These are phyloP conservation scores for Thinocorus orbignyianus DNA, from an alignment of 2,113 vertebrate species.

Conservation along the genomic window DNA sequence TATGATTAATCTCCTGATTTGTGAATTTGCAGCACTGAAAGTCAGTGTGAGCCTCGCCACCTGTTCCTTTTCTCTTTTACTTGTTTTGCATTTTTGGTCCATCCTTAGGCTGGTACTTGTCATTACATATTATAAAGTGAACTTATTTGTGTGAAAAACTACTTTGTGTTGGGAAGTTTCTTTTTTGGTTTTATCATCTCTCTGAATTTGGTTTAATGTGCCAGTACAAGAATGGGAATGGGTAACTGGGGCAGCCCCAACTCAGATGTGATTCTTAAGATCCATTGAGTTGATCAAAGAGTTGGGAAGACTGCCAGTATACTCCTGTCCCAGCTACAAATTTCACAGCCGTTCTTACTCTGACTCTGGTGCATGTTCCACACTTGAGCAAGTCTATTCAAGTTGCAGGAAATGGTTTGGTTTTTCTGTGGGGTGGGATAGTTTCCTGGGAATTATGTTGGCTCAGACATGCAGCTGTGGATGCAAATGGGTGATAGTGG, in stretches of 20 bases:
- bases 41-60: background rate
- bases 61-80: background rate
- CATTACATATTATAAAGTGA: background rate
- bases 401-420: background rate
- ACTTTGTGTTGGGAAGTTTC: background rate
- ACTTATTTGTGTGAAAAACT: background rate
- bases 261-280: background rate
- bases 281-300: accelerated
- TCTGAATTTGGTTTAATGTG: background rate
- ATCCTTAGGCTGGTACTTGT: background rate
- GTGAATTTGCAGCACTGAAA: background rate
- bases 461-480: background rate
- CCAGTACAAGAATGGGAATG: background rate
- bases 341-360: background rate
- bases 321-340: background rate
- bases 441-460: background rate
- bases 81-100: background rate
- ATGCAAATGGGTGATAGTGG: background rate
- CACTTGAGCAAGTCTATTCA: background rate
- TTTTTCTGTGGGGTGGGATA: background rate
- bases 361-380: background rate
- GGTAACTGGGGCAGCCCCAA: background rate
- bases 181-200: background rate
- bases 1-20: background rate
- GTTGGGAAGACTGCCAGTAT: background rate